Conservation (phyloP, 2,888 invertebrate species). For the Ormyrus nitidulus region DNA sequence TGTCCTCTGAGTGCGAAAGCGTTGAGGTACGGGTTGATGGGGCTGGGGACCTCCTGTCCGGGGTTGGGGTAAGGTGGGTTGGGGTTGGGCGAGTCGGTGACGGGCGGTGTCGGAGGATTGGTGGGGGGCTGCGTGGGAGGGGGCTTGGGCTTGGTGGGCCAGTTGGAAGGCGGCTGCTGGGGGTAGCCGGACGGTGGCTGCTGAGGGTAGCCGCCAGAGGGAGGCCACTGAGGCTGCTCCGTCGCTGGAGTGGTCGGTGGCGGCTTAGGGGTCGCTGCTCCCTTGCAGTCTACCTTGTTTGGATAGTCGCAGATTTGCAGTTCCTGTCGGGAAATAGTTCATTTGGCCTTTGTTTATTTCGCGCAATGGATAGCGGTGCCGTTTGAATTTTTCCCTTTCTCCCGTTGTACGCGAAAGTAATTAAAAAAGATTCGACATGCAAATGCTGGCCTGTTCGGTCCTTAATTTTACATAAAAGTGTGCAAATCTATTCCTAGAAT, state of each 20-base stretch:
- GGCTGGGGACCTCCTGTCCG: constrained; percentile 53
- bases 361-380: too few relatives aligned
- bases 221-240: constrained; percentile 50
- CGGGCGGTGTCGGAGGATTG: not conserved
- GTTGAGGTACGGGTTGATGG: constrained; percentile 60
- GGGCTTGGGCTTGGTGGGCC: constrained; percentile 40
- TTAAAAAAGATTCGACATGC: too few relatives aligned
- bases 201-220: not conserved
- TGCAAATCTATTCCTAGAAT: too few relatives aligned
- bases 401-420: too few relatives aligned
- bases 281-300: constrained; percentile 79
- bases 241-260: constrained; percentile 53
- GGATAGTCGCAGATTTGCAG: constrained; percentile 82
- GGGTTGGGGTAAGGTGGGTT: constrained; percentile 50
- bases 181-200: not conserved
- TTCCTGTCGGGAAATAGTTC: constrained; percentile 72
- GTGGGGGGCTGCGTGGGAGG: not conserved
- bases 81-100: constrained; percentile 43
- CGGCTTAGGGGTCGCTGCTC: constrained; percentile 67
- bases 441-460: too few relatives aligned
- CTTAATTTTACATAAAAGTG: too few relatives aligned
- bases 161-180: constrained; percentile 58
- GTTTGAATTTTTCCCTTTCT: too few relatives aligned
- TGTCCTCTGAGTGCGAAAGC: constrained; percentile 53
- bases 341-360: not conserved